These are phyloP conservation scores for Eristalinus aeneus DNA, from an alignment of 2,888 invertebrate genomes.

Conservation along the genomic window DNA sequence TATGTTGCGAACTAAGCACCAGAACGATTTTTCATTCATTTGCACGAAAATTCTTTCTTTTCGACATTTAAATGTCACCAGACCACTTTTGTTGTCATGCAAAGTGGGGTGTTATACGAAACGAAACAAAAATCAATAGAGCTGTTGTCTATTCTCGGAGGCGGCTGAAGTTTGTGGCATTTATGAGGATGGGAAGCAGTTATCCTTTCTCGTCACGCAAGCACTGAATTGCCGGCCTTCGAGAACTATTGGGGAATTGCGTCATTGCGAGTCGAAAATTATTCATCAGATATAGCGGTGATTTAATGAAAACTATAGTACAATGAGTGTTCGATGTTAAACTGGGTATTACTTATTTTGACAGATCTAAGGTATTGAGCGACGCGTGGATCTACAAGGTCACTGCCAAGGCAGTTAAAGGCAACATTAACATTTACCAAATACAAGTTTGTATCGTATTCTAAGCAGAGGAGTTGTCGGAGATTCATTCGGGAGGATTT, in stretches of 20 bases:
- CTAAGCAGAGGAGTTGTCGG: background rate
- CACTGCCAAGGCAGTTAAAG: background rate
- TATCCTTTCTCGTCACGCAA: slow-evolving; percentile 44
- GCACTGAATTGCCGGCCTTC: background rate
- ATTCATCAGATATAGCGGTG: background rate
- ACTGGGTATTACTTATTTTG: background rate
- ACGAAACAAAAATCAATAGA: slow-evolving; percentile 3
- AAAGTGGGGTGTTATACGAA: slow-evolving; percentile 1
- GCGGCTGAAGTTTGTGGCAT: slow-evolving; percentile 15
- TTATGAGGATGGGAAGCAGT: background rate
- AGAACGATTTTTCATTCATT: background rate
- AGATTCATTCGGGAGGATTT: background rate
- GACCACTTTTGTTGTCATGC: background rate
- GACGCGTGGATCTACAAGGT: background rate
- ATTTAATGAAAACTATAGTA: background rate
- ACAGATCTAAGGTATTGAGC: background rate
- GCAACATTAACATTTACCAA: background rate
- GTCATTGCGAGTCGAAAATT: background rate
- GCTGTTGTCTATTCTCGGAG: slow-evolving; percentile 5
- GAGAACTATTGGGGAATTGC: background rate
- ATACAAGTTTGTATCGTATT: background rate
- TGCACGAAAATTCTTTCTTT: background rate
- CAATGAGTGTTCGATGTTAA: background rate
- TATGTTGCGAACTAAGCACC: slow-evolving; percentile 5
- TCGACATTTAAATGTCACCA: slow-evolving; percentile 15